Evolutionary conservation across 2,797 vertebrate genomes (phyloP).

Genomic region (Tympanoctomys barrerae): DNA sequence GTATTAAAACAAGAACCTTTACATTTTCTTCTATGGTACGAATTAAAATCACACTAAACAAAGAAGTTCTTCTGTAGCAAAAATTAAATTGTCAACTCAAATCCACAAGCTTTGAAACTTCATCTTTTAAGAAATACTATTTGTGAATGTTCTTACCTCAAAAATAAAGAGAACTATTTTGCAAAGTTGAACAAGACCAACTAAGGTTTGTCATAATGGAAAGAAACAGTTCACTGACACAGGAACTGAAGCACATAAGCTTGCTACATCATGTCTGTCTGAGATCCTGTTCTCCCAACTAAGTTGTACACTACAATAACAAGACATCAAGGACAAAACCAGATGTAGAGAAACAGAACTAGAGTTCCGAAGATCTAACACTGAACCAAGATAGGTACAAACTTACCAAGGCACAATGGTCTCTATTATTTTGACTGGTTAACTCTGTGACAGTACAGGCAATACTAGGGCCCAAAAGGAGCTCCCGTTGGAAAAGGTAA

Average conservation of each 20-base stretch:
- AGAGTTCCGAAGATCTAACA: conserved; percentile 16
- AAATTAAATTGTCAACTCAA: conserved; percentile 43
- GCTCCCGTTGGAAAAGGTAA: conserved; percentile 97
- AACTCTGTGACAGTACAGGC: conserved; percentile 97
- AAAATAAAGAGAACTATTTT: conserved; percentile 50
- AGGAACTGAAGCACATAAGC: background rate
- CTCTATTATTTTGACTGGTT: conserved; percentile 96
- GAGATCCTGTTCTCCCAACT: background rate
- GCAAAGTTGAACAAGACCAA: conserved; percentile 23
- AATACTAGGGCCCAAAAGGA: conserved; percentile 96
- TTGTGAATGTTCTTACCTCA: conserved; percentile 39
- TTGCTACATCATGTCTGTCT: background rate
- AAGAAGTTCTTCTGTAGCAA: conserved; percentile 47
- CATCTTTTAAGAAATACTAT: conserved; percentile 46
- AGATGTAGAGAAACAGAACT: background rate
- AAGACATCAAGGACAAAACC: background rate
- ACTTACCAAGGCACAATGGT: conserved; percentile 98
- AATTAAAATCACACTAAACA: conserved; percentile 61
- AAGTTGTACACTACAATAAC: background rate
- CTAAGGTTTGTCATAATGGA: background rate
- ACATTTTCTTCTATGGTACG: background rate
- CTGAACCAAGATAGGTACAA: background rate
- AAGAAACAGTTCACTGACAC: background rate
- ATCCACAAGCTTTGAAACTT: conserved; percentile 47
- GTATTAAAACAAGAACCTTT: conserved; percentile 18